Base-by-base conservation (phyloP, 1,140 invertebrate species). In the Polypedilum pembai region DNA sequence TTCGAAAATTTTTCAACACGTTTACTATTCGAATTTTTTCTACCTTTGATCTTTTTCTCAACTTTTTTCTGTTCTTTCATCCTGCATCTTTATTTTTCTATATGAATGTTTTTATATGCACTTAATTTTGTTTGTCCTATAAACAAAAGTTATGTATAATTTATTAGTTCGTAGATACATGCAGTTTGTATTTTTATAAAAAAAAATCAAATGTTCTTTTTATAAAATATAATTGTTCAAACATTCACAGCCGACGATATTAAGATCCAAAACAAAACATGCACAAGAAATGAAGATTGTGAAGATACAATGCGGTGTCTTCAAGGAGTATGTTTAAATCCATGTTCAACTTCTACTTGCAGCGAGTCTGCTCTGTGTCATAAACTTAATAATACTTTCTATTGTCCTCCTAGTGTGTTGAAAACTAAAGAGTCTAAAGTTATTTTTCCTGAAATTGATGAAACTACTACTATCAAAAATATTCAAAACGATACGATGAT, bases 201-300 rank as follows among this genome's bases (percentile, higher is more conserved):
- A 33, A 33, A 33, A 33, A 33, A 33, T 33, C n/a, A n/a, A n/a
- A n/a, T n/a, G n/a, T n/a, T 33, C 5, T 5, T 33, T 33, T 77
- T 78, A 78, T 77, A 78, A 79, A 76, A 77, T 78, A 74, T 74
- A 75, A 80, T 78, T 77, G 76, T 80, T 79, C 76, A 80, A 40
- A 77, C 79, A 78, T 77, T 77, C 77, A 78, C 77, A 76, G 73
- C 77, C 75, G 77, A 80, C 79, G 79, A 78, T 76, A 82, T 80
- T 78, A 79, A 82, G 80, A 82, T 80, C 77, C 80, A 82, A 77
- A 79, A 82, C 76, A 79, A 77, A 79, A 82, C 79, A 78, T 88
- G 87, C 85, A 85, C 84, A 78, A 82, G 82, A 80, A 84, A 91
- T 82, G 83, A 85, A 78, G 87, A 91, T 78, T 92, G 90, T 84